Conservation (phyloP, 2,888 invertebrate species). For the Acheta domesticus region DNA sequence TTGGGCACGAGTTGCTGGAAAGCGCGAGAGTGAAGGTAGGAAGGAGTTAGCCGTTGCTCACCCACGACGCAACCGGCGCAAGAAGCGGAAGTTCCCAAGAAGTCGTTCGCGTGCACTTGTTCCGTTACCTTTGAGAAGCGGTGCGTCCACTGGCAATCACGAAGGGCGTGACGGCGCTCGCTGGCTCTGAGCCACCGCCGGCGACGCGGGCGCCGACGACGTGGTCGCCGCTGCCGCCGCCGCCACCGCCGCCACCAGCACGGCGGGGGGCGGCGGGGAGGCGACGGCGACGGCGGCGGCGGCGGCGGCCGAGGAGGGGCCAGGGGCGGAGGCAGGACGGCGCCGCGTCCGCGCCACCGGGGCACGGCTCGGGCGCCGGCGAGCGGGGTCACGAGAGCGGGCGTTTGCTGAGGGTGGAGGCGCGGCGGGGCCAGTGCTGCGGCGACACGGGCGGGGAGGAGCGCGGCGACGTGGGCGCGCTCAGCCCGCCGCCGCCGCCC, state of each 20-base stretch:
- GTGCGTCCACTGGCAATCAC: too few relatives aligned
- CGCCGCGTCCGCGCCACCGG: slow-evolving; percentile 22
- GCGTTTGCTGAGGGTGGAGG: slow-evolving; percentile 39
- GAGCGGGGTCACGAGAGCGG: slow-evolving; percentile 27
- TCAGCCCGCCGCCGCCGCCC: slow-evolving; percentile 49
- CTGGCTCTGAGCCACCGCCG: not conserved
- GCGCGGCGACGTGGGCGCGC: slow-evolving; percentile 71
- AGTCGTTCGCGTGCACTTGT: too few relatives aligned
- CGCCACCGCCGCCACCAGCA: not conserved
- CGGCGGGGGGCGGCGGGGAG: not conserved
- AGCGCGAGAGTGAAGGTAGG: too few relatives aligned
- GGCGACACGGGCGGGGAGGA: slow-evolving; percentile 74
- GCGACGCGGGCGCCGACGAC: not conserved
- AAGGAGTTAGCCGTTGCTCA: too few relatives aligned
- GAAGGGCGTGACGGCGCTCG: not conserved
- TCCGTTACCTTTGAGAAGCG: too few relatives aligned
- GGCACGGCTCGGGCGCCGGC: slow-evolving; percentile 33
- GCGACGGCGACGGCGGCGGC: not conserved
- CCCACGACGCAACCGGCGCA: too few relatives aligned
- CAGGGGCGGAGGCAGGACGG: too few relatives aligned
- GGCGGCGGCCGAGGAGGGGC: slow-evolving; percentile 28
- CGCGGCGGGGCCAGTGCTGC: slow-evolving; percentile 55
- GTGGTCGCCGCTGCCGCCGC: not conserved
- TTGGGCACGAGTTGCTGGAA: too few relatives aligned
- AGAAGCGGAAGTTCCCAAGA: too few relatives aligned